Base-by-base conservation (phyloP, 2,113 vertebrate species). In the Sylvia atricapilla region DNA sequence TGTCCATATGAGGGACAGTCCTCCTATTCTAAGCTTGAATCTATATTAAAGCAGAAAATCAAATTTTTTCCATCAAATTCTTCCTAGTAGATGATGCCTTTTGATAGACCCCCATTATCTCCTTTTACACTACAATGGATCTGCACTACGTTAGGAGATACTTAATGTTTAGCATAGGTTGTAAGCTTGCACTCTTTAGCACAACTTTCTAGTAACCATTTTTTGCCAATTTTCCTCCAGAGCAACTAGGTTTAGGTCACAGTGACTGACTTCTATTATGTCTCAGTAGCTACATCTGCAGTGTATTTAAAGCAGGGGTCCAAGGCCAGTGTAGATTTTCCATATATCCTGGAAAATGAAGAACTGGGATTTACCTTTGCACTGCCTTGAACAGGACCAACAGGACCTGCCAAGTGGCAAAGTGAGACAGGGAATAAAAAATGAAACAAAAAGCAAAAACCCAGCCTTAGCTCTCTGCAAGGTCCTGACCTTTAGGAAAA, bases 361-460 rank as follows among this genome's bases (percentile, higher is more conserved):
- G 35, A 35, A 33, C 20, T 77, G 16, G 31, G 21, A 14, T 83
- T 52, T 11, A 23, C 3, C 16, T 83, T 49, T 52, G 19, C 35
- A 33, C 12, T 24, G 31, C 17, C 23, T 74, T 35, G 27, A 50
- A 25, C 10, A 8, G 13, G 27, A 53, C 8, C 52, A 75, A 25
- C 5, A 41, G 41, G 17, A 78, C 10, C 39, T 47, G 31, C 31
- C 3, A 2, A 7, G 27, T 20, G 75, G 27, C 30, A 64, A 68
- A 84, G 17, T 0, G 33, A 67, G 13, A 27, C 18, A 39, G 43
- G 22, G 69, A 69, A n/a, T 35, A 16, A 35, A 62, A 55, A 53
- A 2, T 2, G 1, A 17, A 30, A 52, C 21, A 55, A 24, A 67
- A 18, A 20, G 1, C 0, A 5, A 18, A 66, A 35, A 50, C 2